phyloP scores from a whole-genome alignment of 2,797 vertebrate species.

The Meda fulgida region DNA sequence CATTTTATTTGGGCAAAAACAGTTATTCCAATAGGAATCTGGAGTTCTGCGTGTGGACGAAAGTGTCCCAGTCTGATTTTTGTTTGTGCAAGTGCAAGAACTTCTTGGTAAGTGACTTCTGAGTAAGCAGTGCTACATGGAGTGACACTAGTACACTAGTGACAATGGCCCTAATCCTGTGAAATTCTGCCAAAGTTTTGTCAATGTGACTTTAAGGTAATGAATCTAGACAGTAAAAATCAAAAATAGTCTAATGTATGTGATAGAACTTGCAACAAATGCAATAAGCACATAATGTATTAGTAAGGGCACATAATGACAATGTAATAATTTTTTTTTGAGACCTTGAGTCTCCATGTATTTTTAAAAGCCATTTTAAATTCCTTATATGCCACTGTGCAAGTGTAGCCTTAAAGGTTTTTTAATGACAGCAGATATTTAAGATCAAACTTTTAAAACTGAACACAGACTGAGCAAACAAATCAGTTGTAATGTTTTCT shows the following conservation, averaged over 20 bases:
- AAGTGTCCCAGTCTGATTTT: too few relatives aligned
- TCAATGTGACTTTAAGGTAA: not conserved
- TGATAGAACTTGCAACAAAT: slow-evolving; percentile 80
- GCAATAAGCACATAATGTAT: slow-evolving; percentile 65
- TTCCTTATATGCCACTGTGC: not conserved
- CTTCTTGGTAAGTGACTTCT: not conserved
- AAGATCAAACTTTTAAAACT: not conserved
- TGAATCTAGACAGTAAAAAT: slow-evolving; percentile 50
- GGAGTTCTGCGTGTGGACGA: too few relatives aligned
- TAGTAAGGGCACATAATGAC: not conserved
- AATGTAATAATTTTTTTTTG: not conserved
- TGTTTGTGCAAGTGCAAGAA: not conserved
- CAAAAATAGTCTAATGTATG: slow-evolving; percentile 63
- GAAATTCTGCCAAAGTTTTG: not conserved
- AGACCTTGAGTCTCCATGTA: not conserved
- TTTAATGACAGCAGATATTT: not conserved
- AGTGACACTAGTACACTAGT: too few relatives aligned
- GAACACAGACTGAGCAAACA: not conserved
- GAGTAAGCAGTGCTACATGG: not conserved
- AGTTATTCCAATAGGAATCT: not conserved
- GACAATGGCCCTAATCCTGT: not conserved
- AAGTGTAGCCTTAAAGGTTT: not conserved
- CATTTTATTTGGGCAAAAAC: not conserved
- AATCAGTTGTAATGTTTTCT: not conserved
- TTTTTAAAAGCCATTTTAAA: not conserved